phyloP scores from a whole-genome alignment of 2,888 invertebrate genomes.

The Clivina fossor region DNA sequence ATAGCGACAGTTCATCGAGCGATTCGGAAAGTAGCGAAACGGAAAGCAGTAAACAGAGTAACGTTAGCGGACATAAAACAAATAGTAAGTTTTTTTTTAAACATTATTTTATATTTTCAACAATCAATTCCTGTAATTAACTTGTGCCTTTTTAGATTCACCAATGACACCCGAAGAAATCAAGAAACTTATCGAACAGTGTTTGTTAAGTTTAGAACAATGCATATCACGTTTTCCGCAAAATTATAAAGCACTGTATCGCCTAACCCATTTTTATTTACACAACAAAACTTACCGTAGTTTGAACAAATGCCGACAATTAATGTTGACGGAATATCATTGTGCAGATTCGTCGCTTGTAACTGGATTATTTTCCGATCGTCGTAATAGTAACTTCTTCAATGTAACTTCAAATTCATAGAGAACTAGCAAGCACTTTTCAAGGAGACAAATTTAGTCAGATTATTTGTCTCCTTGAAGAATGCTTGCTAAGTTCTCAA shows the following conservation, averaged over 20 bases:
- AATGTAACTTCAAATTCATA: constrained; percentile 68
- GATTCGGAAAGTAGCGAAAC: constrained; percentile 54
- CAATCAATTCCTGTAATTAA: not conserved
- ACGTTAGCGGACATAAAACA: constrained; percentile 5
- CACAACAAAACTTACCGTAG: constrained; percentile 67
- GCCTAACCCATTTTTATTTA: constrained; percentile 82
- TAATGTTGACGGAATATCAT: constrained; percentile 69
- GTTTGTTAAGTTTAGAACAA: constrained; percentile 78
- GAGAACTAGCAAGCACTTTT: constrained; percentile 2
- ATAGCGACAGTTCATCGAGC: constrained; percentile 57
- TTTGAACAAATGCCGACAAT: constrained; percentile 68
- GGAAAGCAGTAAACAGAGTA: constrained; percentile 32
- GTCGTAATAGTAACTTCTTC: constrained; percentile 85
- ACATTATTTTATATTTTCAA: too few relatives aligned
- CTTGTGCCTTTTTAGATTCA: constrained; percentile 41
- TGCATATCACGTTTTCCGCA: constrained; percentile 85
- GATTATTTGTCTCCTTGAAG: constrained; percentile 9
- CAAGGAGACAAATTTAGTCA: constrained; percentile 5
- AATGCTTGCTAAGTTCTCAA: not conserved
- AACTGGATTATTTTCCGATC: constrained; percentile 81
- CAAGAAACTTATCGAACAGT: constrained; percentile 65
- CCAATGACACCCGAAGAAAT: constrained; percentile 58
- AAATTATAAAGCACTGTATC: constrained; percentile 90
- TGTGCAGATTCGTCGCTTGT: constrained; percentile 68
- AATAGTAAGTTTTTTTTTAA: constrained; percentile 6